Percentiles rank a stretch among this genome's conserved stretches.
These are phyloP conservation scores for Euwallacea similis DNA, from an alignment of 1,140 invertebrate species.

Conservation along the genomic window DNA sequence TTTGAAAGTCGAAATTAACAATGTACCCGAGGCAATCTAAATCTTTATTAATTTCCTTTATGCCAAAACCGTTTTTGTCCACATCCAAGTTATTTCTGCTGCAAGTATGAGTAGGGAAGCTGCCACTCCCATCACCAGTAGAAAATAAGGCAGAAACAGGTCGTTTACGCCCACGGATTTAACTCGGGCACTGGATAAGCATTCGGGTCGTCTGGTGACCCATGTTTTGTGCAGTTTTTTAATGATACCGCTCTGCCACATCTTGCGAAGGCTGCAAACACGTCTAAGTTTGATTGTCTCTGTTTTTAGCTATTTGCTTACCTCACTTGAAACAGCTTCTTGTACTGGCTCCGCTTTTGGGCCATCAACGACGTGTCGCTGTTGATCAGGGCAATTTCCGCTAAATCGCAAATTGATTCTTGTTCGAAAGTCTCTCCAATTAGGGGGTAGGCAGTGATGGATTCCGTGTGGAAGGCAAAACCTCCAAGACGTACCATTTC, in stretches of 20 bases:
- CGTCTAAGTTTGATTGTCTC: constrained; percentile 5
- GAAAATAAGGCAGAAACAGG: constrained; percentile 42
- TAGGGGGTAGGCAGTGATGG: constrained; percentile 55
- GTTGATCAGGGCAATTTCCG: constrained; percentile 52
- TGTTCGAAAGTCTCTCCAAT: constrained; percentile 55
- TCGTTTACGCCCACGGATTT: constrained; percentile 41
- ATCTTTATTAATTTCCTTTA: too few species aligned
- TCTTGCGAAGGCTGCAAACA: constrained; percentile 39
- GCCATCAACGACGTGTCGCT: constrained; percentile 54
- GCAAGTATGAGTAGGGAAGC: constrained; percentile 33
- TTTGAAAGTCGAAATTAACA: too few species aligned
- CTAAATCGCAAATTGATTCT: constrained; percentile 55
- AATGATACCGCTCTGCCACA: constrained; percentile 38
- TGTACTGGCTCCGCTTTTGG: constrained; percentile 57
- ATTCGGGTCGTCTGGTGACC: constrained; percentile 41
- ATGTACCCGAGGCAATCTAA: too few species aligned
- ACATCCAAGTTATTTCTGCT: constrained; percentile 31
- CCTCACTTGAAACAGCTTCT: constrained; percentile 54
- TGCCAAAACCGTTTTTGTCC: too few species aligned
- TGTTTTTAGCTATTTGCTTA: constrained; percentile 11
- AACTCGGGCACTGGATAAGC: constrained; percentile 38
- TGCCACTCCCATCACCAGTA: constrained; percentile 36
- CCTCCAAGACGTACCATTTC: constrained; percentile 40
- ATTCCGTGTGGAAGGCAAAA: constrained; percentile 58
- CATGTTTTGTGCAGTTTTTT: constrained; percentile 40